Conservation (phyloP, 2,888 invertebrate genomes). For the Beris morrisii region DNA sequence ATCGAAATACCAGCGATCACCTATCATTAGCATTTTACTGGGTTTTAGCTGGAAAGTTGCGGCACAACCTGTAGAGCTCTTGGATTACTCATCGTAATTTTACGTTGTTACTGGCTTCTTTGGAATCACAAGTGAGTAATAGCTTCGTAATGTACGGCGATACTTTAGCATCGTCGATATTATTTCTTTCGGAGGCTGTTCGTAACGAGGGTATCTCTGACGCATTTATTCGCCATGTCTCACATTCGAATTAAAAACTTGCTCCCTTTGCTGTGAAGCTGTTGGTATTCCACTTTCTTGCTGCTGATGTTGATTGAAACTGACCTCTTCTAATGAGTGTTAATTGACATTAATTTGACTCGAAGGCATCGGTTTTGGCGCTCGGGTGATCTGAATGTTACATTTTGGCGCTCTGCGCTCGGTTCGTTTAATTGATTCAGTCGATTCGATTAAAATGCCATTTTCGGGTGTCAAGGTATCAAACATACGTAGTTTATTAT, state of each 20-base stretch:
- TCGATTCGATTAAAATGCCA: neutral
- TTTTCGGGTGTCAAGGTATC: neutral
- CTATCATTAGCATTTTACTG: neutral
- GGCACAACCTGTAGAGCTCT: neutral
- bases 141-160: conserved; percentile 7
- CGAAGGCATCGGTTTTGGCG: conserved; percentile 7
- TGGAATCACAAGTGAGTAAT: conserved; percentile 29
- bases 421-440: too few species aligned
- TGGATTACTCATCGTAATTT: conserved; percentile 24
- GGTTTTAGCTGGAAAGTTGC: neutral
- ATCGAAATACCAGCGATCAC: neutral
- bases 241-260: neutral
- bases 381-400: too few species aligned
- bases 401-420: too few species aligned
- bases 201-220: too few species aligned
- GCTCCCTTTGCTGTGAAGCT: conserved; percentile 11
- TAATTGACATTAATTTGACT: conserved; percentile 56
- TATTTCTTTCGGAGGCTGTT: neutral
- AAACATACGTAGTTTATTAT: too few species aligned
- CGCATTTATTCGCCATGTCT: neutral
- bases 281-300: conserved; percentile 3
- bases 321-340: conserved; percentile 56
- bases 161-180: neutral
- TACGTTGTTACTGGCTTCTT: neutral
- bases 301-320: conserved; percentile 41